Percentiles rank a stretch among this genome's conserved stretches.
Conservation (phyloP, 2,113 vertebrate species). For the Sinocyclocheilus maitianheensis region DNA sequence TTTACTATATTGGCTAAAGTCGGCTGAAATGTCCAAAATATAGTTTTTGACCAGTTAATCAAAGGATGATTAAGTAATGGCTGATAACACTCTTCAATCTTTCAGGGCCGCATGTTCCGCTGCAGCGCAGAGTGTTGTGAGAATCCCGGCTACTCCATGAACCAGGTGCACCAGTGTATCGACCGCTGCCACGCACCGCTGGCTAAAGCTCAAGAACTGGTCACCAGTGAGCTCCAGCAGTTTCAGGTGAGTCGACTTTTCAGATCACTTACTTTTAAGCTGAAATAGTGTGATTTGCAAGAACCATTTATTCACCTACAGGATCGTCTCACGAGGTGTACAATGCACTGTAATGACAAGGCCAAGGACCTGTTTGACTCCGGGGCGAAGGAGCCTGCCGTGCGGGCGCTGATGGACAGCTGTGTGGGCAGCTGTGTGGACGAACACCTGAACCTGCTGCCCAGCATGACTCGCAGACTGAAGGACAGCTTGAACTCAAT, state of each 20-base stretch:
- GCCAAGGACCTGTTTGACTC: slow-evolving; percentile 85
- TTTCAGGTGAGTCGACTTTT: slow-evolving; percentile 83
- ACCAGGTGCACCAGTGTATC: slow-evolving; percentile 89
- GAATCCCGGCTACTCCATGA: slow-evolving; percentile 80
- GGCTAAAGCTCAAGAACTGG: slow-evolving; percentile 85
- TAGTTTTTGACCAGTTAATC: background rate
- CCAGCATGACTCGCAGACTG: slow-evolving; percentile 85
- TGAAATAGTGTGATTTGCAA: background rate
- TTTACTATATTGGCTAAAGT: no score
- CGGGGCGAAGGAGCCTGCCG: slow-evolving; percentile 76
- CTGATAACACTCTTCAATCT: background rate
- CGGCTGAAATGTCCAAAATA: no score
- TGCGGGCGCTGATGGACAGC: slow-evolving; percentile 79
- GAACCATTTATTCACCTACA: slow-evolving; percentile 53
- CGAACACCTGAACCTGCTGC: slow-evolving; percentile 85
- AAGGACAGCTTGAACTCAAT: slow-evolving; percentile 82
- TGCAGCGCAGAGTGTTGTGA: slow-evolving; percentile 92
- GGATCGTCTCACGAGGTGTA: slow-evolving; percentile 87
- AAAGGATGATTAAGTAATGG: background rate
- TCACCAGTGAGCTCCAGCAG: slow-evolving; percentile 87
- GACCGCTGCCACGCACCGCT: slow-evolving; percentile 89
- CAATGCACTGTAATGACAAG: slow-evolving; percentile 88
- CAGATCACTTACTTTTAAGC: no score
- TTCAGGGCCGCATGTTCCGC: slow-evolving; percentile 86
- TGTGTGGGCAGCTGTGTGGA: slow-evolving; percentile 87